Percentiles rank a stretch among this genome's conserved stretches.
These are phyloP conservation scores for Chromobotia macracanthus DNA, from an alignment of 2,797 vertebrate species.

Conservation along the genomic window DNA sequence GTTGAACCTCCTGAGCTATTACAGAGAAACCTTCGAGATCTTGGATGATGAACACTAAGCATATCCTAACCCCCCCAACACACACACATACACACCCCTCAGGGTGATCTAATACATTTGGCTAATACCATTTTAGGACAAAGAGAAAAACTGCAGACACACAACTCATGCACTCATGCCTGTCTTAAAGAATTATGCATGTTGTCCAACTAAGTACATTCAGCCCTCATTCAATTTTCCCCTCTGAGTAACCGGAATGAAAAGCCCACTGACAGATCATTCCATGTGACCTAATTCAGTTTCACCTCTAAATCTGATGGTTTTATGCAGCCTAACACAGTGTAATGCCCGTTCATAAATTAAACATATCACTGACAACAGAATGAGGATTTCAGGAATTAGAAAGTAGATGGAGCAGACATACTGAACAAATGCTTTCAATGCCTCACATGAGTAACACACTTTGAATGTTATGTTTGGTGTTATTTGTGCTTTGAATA, in stretches of 20 bases:
- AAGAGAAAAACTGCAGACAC: slow-evolving; percentile 43
- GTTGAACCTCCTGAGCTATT: not conserved
- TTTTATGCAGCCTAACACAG: slow-evolving; percentile 9
- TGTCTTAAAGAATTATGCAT: slow-evolving; percentile 32
- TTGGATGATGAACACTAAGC: too few species aligned
- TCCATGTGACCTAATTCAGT: slow-evolving; percentile 3
- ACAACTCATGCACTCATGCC: slow-evolving; percentile 34
- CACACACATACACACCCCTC: slow-evolving; percentile 10
- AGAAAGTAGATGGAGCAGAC: not conserved
- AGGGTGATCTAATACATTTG: slow-evolving; percentile 26
- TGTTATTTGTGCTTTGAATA: not conserved
- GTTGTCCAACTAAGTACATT: not conserved
- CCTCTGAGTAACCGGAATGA: not conserved
- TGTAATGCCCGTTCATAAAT: slow-evolving; percentile 17
- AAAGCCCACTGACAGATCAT: not conserved
- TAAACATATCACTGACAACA: not conserved
- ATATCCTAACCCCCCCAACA: not conserved
- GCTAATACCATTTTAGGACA: slow-evolving; percentile 55
- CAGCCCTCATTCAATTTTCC: slow-evolving; percentile 5
- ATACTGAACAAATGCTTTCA: not conserved
- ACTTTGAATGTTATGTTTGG: not conserved
- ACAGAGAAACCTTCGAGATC: not conserved
- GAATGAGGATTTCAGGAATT: not conserved
- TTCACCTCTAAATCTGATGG: slow-evolving; percentile 10
- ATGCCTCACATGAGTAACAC: not conserved